Conservation (phyloP, 2,888 invertebrate species). For the Monopis laevigella region DNA sequence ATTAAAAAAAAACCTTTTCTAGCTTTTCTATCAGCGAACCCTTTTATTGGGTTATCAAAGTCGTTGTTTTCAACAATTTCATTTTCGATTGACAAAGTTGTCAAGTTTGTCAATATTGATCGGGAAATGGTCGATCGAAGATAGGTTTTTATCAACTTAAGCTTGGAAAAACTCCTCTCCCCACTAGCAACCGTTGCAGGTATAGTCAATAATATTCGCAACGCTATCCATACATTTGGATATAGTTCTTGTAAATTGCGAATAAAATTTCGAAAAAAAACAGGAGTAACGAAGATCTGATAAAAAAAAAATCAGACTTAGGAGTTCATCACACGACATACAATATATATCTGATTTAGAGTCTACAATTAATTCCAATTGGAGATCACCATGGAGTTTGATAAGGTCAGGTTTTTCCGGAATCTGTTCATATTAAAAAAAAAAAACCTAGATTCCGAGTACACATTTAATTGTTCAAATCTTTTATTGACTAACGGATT, state of each 20-base stretch:
- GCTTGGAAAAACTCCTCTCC: slow-evolving; percentile 8
- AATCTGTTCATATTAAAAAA: too few relatives aligned
- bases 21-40: slow-evolving; percentile 23
- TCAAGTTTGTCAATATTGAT: slow-evolving; percentile 22
- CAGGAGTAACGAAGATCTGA: slow-evolving; percentile 2
- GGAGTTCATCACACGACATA: slow-evolving; percentile 17
- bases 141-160: slow-evolving; percentile 23
- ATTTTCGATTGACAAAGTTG: slow-evolving; percentile 26
- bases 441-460: too few relatives aligned
- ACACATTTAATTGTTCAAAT: too few relatives aligned
- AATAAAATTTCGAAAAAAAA: slow-evolving; percentile 19
- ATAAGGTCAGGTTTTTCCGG: too few relatives aligned
- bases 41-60: slow-evolving; percentile 22
- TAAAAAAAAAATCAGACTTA: slow-evolving; percentile 19
- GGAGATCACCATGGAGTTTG: too few relatives aligned
- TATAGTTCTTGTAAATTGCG: slow-evolving; percentile 23
- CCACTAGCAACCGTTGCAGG: slow-evolving; percentile 11
- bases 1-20: too few relatives aligned
- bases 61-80: slow-evolving; percentile 23
- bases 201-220: slow-evolving; percentile 18
- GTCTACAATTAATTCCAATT: slow-evolving; percentile 19
- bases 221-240: slow-evolving; percentile 23
- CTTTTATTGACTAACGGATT: too few relatives aligned
- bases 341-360: slow-evolving; percentile 10
- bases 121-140: slow-evolving; percentile 22